These are phyloP conservation scores for Drosophila repletoides DNA, from an alignment of 1,140 invertebrate genomes.

Conservation along the genomic window DNA sequence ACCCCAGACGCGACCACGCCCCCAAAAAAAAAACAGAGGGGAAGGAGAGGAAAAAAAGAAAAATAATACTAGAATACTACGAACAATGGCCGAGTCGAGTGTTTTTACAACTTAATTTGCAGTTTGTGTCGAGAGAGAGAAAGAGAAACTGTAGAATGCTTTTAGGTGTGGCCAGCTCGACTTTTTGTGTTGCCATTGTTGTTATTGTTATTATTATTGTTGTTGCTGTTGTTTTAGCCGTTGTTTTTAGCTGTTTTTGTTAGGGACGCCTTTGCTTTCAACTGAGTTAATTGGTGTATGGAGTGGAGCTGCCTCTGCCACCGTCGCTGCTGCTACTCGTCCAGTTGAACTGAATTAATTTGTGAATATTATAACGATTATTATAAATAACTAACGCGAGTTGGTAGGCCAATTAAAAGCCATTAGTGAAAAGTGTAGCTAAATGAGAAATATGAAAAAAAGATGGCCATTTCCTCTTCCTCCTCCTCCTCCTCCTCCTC, in stretches of 20 bases:
- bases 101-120: slow-evolving; percentile 69
- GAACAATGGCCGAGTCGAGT: slow-evolving; percentile 37
- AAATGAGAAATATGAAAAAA: too few species aligned
- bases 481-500: too few species aligned
- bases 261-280: slow-evolving; percentile 25
- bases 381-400: slow-evolving; percentile 60
- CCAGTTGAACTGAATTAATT: slow-evolving; percentile 30
- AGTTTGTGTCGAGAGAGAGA: slow-evolving; percentile 53
- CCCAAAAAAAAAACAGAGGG: not conserved
- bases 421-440: slow-evolving; percentile 56
- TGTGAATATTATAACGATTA: slow-evolving; percentile 57
- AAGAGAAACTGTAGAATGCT: slow-evolving; percentile 45
- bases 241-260: slow-evolving; percentile 1
- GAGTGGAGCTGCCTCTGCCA: too few species aligned
- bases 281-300: slow-evolving; percentile 57
- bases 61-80: not conserved
- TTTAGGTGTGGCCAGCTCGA: slow-evolving; percentile 57
- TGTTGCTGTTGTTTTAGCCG: not conserved
- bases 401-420: slow-evolving; percentile 66
- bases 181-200: slow-evolving; percentile 21
- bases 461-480: too few species aligned
- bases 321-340: not conserved
- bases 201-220: slow-evolving; percentile 17
- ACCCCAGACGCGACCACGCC: slow-evolving; percentile 51
- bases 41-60: not conserved